Percentiles rank a stretch among this genome's conserved stretches.
Conservation (phyloP, 2,113 vertebrate species). For the Amblyornis subalaris region DNA sequence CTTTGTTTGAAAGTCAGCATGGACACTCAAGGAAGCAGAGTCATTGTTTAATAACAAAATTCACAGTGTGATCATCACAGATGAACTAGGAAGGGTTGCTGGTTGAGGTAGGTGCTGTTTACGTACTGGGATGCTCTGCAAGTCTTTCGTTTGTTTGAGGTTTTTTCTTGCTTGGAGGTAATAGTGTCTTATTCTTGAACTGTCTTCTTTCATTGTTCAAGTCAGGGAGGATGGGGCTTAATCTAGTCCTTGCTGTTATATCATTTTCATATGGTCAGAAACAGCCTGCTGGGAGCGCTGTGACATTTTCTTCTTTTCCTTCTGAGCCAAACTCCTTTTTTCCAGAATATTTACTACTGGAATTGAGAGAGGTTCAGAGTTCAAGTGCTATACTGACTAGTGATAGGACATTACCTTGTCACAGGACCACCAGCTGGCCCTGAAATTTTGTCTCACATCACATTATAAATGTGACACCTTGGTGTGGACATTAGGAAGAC, state of each 20-base stretch:
- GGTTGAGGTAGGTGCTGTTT: not conserved
- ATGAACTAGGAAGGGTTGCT: not conserved
- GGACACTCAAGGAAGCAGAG: not conserved
- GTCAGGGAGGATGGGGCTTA: not conserved
- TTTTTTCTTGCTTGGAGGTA: not conserved
- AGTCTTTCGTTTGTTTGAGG: not conserved
- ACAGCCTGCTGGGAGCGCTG: not conserved
- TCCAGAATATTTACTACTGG: not conserved
- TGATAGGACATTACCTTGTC: not conserved
- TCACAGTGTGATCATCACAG: not conserved
- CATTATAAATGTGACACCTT: not conserved
- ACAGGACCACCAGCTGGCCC: not conserved
- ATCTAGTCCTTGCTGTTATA: not conserved
- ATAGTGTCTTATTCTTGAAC: not conserved
- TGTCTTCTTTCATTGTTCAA: not conserved
- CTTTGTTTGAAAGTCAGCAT: not conserved
- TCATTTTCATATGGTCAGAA: not conserved
- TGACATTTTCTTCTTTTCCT: not conserved
- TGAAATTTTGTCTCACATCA: not conserved
- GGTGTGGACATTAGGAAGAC: not conserved
- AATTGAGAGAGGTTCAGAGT: not conserved
- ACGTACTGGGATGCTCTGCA: not conserved
- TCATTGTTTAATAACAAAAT: not conserved
- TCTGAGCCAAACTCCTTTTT: not conserved
- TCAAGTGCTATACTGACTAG: not conserved